Percentiles rank a stretch among this genome's conserved stretches.
Conservation (phyloP, 2,888 invertebrate genomes). For the Dryobota labecula region DNA sequence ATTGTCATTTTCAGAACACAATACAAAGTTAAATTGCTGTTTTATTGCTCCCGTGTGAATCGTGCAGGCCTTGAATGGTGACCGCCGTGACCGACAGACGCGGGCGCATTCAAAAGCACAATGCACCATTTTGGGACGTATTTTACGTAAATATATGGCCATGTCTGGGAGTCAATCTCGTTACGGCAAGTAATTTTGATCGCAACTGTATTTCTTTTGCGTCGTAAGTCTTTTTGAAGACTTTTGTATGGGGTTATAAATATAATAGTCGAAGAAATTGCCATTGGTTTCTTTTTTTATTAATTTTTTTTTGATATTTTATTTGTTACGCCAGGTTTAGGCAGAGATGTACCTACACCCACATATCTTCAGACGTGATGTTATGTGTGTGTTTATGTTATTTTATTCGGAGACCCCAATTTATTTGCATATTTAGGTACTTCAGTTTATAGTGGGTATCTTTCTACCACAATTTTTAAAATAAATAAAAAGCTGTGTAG, state of each 20-base stretch:
- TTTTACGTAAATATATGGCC: constrained; percentile 59
- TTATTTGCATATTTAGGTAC: not conserved
- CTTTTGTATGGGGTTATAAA: not conserved
- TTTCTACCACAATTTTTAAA: not conserved
- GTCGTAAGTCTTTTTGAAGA: constrained; percentile 4
- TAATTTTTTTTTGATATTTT: not conserved
- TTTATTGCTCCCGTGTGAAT: constrained; percentile 60
- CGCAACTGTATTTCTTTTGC: constrained; percentile 26
- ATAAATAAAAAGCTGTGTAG: not conserved
- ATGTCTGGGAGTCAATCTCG: constrained; percentile 49
- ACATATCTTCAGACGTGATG: not conserved
- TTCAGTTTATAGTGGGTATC: not conserved
- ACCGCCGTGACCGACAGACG: constrained; percentile 58
- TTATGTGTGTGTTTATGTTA: not conserved
- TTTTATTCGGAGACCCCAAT: not conserved
- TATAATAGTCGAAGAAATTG: not conserved
- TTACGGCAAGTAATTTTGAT: constrained; percentile 35
- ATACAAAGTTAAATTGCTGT: constrained; percentile 63
- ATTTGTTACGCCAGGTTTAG: not conserved
- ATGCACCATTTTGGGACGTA: constrained; percentile 67
- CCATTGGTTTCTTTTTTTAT: not conserved
- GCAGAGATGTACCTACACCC: not conserved
- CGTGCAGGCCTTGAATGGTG: constrained; percentile 61
- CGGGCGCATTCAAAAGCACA: constrained; percentile 69
- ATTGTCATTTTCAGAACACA: constrained; percentile 50